Base-by-base conservation (phyloP, 2,113 vertebrate species). In the Oryctolagus cuniculus region DNA sequence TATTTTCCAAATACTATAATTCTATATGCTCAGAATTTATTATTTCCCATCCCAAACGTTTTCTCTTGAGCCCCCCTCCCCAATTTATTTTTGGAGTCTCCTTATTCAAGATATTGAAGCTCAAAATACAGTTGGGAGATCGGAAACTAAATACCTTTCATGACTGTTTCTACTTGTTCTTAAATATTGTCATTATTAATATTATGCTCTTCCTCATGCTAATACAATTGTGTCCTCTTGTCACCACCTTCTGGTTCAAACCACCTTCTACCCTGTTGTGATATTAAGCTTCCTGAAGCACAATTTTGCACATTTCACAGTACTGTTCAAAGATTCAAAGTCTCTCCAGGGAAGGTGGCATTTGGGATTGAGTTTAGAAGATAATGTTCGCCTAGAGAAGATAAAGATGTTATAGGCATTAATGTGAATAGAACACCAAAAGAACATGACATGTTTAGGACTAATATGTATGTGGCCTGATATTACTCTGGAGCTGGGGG, bases 51-150 rank as follows among this genome's bases (percentile, higher is more conserved):
- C 11, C 5, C 53, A 49, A 70, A 36, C 5, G 87, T 49, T 70
- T 89, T 44, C 27, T 7, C 16, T 81, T 85, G 29, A 81, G 9
- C 44, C 61, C 31, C 77, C 3, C 75, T 77, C 55, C 10, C 3
- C 19, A 58, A 5, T 87, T 91, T 96, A 93, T 72, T 36, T 89
- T 58, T 34, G 90, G 53, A 27, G 79, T 44, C 87, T 49, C 38
- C 31, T 91, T 79, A 79, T 10, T 91, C 4, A 78, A 84, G 58
- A 81, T 51, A 86, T 61, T 24, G 11, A 86, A 90, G 9, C 27
- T 69, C 36, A 86, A 73, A 95, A 44, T 82, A 92, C 8, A 87
- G 19, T 61, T 44, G 25, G n/a, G 38, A 27, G 10, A 13, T 78
- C 11, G 70, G 24, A 63, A 77, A 83, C 11, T 70, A 94, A 79